Evolutionary conservation across 2,797 vertebrate species (phyloP).

Genomic region (Rallus crepitans): DNA sequence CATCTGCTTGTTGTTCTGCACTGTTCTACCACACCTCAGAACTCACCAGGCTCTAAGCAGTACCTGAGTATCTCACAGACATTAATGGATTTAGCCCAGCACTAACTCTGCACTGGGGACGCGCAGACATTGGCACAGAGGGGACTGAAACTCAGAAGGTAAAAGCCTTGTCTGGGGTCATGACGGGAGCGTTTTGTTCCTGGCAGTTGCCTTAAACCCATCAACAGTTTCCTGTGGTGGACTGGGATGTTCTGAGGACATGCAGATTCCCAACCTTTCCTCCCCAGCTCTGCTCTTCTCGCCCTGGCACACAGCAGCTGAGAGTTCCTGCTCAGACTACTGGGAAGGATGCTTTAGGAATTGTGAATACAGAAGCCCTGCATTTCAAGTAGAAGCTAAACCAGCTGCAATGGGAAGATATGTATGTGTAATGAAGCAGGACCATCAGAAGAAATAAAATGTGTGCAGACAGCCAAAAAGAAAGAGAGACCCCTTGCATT

Average conservation of each 20-base stretch:
- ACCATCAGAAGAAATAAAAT: background rate
- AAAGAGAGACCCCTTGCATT: background rate
- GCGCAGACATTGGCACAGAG: background rate
- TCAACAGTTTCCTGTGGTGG: background rate
- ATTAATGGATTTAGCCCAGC: background rate
- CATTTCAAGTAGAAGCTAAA: background rate
- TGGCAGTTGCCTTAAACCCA: background rate
- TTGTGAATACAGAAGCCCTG: background rate
- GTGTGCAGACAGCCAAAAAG: background rate
- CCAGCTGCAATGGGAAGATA: background rate
- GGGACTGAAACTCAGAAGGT: background rate
- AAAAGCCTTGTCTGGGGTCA: background rate
- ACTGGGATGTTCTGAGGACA: background rate
- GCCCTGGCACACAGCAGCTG: background rate
- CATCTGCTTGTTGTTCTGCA: background rate
- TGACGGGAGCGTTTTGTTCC: background rate
- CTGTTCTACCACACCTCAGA: background rate
- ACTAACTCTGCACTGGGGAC: background rate
- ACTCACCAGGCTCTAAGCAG: background rate
- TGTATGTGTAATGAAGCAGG: background rate
- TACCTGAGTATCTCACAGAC: background rate
- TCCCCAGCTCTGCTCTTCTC: background rate
- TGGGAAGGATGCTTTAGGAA: background rate
- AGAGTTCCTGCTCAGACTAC: background rate
- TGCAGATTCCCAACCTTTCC: background rate